Evolutionary conservation across 2,113 vertebrate genomes (phyloP).

Genomic region (Cyprinus carpio): DNA sequence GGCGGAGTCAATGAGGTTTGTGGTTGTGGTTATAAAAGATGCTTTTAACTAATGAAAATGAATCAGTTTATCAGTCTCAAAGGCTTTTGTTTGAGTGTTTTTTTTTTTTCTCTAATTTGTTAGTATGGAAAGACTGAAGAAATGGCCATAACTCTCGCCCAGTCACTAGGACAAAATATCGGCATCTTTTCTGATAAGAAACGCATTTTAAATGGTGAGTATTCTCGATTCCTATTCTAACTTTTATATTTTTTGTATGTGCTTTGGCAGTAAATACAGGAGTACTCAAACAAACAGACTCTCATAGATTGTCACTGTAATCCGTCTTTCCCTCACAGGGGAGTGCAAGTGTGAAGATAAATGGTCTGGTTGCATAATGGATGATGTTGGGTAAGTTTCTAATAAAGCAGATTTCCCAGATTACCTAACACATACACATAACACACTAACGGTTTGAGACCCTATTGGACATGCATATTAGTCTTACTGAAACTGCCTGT

Average conservation of each 20-base stretch:
- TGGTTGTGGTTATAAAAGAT: neutral
- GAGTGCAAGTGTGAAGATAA: conserved; percentile 95
- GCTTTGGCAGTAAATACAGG: neutral
- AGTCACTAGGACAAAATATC: conserved; percentile 94
- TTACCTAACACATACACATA: neutral
- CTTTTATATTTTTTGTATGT: neutral
- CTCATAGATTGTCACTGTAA: conserved; percentile 2
- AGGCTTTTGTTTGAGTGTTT: conserved; percentile 30
- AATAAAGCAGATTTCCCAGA: conserved; percentile 37
- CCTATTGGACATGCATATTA: conserved; percentile 4
- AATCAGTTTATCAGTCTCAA: neutral
- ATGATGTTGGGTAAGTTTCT: conserved; percentile 91
- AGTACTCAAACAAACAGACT: neutral
- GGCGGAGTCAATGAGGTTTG: conserved; percentile 95
- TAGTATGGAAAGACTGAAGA: conserved; percentile 87
- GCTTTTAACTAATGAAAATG: neutral
- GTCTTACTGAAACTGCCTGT: conserved; percentile 24
- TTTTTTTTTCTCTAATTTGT: conserved; percentile 57
- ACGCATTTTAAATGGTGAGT: conserved; percentile 88
- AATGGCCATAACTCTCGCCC: conserved; percentile 95
- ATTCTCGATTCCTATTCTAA: neutral
- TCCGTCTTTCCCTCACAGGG: conserved; percentile 72
- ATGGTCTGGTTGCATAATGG: conserved; percentile 98
- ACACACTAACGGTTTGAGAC: neutral
- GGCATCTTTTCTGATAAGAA: conserved; percentile 98